Conservation (phyloP, 2,113 vertebrate genomes). For the Xyliphius kryptos region DNA sequence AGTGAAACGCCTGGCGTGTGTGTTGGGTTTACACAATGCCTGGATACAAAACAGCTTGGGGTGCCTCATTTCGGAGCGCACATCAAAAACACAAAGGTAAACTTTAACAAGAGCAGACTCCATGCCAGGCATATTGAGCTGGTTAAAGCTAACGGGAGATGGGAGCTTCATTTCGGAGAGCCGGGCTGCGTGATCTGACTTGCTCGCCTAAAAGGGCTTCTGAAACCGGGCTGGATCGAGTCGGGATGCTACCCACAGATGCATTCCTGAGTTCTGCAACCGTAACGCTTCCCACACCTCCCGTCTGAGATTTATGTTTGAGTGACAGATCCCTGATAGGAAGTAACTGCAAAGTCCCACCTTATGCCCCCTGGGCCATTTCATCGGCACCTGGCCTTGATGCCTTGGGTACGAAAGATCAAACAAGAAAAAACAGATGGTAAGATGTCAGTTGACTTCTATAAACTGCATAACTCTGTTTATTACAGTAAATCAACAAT, state of each 20-base stretch:
- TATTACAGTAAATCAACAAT: no score
- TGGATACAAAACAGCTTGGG: neutral
- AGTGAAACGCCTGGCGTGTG: neutral
- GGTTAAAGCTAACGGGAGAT: neutral
- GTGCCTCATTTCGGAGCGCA: neutral
- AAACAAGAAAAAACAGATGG: neutral
- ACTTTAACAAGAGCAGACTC: neutral
- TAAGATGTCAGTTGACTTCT: constrained; percentile 1
- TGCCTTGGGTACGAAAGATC: constrained; percentile 14
- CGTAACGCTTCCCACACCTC: constrained; percentile 2
- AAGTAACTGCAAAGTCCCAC: constrained; percentile 37
- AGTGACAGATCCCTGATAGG: constrained; percentile 26
- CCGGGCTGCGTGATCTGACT: neutral
- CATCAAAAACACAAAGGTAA: constrained; percentile 11
- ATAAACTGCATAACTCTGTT: no score
- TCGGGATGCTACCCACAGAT: neutral
- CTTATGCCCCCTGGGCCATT: constrained; percentile 28
- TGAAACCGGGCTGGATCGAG: neutral
- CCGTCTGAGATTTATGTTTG: constrained; percentile 38
- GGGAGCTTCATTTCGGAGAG: neutral
- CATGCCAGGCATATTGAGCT: neutral
- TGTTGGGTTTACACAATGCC: neutral
- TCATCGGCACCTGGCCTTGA: constrained; percentile 35
- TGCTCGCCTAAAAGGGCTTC: neutral
- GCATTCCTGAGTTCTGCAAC: constrained; percentile 22